These are phyloP conservation scores for Tetranychus piercei DNA, from an alignment of 2,888 invertebrate species.

Conservation along the genomic window DNA sequence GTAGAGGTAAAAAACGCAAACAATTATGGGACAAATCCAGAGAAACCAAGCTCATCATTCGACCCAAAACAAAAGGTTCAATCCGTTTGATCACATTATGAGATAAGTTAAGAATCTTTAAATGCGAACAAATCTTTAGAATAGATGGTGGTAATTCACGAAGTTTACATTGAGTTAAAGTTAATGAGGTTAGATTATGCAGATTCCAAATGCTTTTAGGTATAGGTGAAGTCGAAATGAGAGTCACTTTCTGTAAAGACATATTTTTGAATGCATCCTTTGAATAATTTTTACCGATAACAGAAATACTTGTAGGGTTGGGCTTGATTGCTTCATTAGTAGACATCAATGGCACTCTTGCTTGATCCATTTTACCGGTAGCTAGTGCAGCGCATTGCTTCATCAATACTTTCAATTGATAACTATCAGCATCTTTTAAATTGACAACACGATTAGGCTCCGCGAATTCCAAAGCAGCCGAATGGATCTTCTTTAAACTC, in stretches of 20 bases:
- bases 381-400: neutral
- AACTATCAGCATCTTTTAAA: neutral
- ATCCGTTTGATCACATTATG: neutral
- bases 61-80: neutral
- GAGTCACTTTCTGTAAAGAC: neutral
- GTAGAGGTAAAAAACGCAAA: neutral
- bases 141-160: neutral
- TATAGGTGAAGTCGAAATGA: neutral
- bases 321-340: neutral
- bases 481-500: neutral
- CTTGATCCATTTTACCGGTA: neutral
- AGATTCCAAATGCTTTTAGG: neutral
- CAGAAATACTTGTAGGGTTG: neutral
- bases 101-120: neutral
- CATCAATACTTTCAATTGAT: neutral
- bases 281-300: neutral
- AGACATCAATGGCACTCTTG: neutral
- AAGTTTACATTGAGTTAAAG: neutral
- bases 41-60: neutral
- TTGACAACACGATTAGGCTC: neutral
- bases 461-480: neutral
- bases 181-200: neutral
- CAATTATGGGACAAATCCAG: neutral
- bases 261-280: neutral
- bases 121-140: neutral